Percentiles rank a stretch among this genome's conserved stretches.
Conservation (phyloP, 2,113 vertebrate genomes). For the Prietella phreatophila region DNA sequence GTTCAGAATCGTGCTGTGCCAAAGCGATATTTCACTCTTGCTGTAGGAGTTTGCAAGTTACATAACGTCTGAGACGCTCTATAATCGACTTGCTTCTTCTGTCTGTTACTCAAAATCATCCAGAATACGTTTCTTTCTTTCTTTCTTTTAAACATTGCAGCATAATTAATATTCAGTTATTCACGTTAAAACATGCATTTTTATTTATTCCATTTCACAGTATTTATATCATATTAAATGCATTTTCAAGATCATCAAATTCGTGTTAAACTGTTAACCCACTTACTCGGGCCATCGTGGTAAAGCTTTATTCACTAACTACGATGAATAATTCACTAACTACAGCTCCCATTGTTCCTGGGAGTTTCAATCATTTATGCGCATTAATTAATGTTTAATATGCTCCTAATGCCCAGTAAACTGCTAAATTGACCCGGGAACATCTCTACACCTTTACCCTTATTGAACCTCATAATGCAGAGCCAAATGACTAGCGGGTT, state of each 20-base stretch:
- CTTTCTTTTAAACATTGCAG: neutral
- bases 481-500: neutral
- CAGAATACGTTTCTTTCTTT: no score
- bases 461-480: neutral
- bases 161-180: neutral
- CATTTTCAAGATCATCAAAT: neutral
- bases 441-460: neutral
- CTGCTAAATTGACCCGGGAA: neutral
- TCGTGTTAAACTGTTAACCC: neutral
- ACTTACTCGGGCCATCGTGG: neutral
- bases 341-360: no score
- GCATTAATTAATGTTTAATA: slow-evolving; percentile 5
- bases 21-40: slow-evolving; percentile 16
- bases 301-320: neutral
- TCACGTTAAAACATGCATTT: neutral
- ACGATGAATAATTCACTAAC: slow-evolving; percentile 6
- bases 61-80: slow-evolving; percentile 20
- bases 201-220: neutral
- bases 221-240: neutral
- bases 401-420: neutral
- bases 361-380: neutral
- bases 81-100: neutral
- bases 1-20: slow-evolving; percentile 16
- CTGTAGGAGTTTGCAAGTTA: slow-evolving; percentile 31
- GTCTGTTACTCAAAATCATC: neutral